These are phyloP conservation scores for Noctilio leporinus DNA, from an alignment of 2,113 vertebrate species.

Conservation along the genomic window DNA sequence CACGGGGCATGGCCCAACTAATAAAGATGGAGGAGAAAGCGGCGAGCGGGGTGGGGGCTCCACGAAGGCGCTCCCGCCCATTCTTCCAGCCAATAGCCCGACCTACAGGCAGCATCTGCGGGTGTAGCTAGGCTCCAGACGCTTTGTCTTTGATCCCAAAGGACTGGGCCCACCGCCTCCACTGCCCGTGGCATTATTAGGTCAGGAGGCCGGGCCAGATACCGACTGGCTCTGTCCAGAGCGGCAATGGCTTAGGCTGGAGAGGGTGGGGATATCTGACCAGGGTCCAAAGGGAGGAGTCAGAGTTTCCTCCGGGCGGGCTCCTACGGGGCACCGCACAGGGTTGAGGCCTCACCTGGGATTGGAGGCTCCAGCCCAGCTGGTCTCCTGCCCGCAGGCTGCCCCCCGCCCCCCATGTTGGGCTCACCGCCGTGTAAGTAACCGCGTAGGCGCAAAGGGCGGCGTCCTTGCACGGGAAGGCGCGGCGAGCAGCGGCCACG, in stretches of 20 bases:
- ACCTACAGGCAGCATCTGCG: background rate
- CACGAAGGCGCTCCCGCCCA: background rate
- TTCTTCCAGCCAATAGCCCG: background rate
- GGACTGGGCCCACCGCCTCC: background rate
- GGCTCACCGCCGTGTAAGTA: constrained; percentile 87
- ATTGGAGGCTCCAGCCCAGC: background rate
- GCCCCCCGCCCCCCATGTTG: accelerated
- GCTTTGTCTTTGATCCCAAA: background rate
- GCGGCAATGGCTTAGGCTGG: background rate
- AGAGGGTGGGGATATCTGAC: too few species aligned
- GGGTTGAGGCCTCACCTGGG: background rate
- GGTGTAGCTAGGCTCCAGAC: background rate
- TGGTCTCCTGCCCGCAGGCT: background rate
- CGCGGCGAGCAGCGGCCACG: constrained; percentile 86
- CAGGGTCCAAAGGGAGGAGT: background rate
- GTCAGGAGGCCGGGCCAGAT: background rate
- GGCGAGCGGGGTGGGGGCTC: background rate
- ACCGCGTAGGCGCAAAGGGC: constrained; percentile 88
- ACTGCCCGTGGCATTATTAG: background rate
- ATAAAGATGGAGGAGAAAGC: background rate
- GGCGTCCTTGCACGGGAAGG: constrained; percentile 92
- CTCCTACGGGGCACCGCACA: accelerated
- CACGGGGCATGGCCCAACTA: background rate
- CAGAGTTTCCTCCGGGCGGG: background rate
- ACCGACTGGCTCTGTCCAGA: background rate